phyloP scores from a whole-genome alignment of 2,888 invertebrate genomes.

The Drosophila algonquin region DNA sequence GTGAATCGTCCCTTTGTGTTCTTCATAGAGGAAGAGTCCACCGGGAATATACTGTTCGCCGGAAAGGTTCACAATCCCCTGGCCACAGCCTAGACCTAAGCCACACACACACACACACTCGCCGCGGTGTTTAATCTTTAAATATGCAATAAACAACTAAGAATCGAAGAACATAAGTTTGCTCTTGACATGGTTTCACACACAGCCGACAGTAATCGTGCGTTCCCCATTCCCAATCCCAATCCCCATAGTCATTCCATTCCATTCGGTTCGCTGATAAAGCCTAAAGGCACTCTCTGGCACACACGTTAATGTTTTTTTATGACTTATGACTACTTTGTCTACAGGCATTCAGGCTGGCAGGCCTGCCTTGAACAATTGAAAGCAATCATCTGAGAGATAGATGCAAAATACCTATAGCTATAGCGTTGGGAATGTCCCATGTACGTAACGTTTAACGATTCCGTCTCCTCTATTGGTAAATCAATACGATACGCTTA shows the following conservation, averaged over 20 bases:
- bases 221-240: conserved; percentile 2
- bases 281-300: not conserved
- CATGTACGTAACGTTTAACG: conserved; percentile 26
- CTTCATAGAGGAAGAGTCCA: conserved; percentile 90
- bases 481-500: conserved; percentile 23
- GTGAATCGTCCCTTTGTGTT: conserved; percentile 91
- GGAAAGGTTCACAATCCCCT: conserved; percentile 89
- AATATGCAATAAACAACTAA: conserved; percentile 33
- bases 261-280: conserved; percentile 27
- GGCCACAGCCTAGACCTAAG: conserved; percentile 33
- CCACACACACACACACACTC: not conserved
- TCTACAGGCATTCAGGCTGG: not conserved
- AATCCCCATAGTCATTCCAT: not conserved
- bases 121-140: conserved; percentile 4
- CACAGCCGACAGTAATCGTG: conserved; percentile 7
- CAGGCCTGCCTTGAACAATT: conserved; percentile 16
- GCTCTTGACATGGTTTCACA: conserved; percentile 30
- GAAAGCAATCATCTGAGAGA: conserved; percentile 9
- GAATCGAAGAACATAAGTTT: conserved; percentile 9
- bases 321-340: not conserved
- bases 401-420: conserved; percentile 27
- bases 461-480: conserved; percentile 17
- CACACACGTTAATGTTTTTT: conserved; percentile 13
- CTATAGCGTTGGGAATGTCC: conserved; percentile 29
- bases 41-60: conserved; percentile 89